Conservation (phyloP, 92 coral and sea anemone species). For the Chrysogorgia sp. region DNA sequence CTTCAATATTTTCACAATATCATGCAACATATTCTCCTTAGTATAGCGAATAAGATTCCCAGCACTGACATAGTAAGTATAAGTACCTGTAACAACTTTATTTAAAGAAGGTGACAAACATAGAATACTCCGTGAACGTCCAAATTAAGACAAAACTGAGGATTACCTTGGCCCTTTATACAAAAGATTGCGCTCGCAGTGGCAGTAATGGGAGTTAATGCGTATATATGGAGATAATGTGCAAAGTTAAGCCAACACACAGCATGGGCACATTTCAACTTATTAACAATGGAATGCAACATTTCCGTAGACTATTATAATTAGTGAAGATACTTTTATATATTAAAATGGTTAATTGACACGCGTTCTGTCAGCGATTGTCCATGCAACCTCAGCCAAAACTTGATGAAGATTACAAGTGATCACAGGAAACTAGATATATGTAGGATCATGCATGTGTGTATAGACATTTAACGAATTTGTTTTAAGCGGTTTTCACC, state of each 20-base stretch:
- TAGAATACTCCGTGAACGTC: no score
- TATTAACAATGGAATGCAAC: slow-evolving; percentile 14
- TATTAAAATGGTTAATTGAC: slow-evolving; percentile 2
- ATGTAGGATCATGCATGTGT: no score
- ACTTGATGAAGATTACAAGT: background rate
- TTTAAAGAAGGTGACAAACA: no score
- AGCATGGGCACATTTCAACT: slow-evolving; percentile 28
- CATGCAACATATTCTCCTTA: no score
- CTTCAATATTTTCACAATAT: no score
- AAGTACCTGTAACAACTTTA: no score
- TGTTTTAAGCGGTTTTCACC: background rate
- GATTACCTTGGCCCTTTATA: no score
- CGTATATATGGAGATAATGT: background rate
- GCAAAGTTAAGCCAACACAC: slow-evolving; percentile 16
- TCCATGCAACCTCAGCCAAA: background rate
- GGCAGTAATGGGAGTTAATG: background rate
- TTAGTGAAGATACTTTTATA: slow-evolving; percentile 17
- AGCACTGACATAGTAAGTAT: no score
- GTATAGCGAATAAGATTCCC: no score
- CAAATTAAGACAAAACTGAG: no score
- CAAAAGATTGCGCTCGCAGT: background rate
- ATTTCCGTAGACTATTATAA: background rate
- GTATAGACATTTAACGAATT: background rate
- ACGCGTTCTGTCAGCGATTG: background rate
- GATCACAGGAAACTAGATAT: background rate